phyloP scores from a whole-genome alignment of 2,888 invertebrate species.

The Linyphia triangularis region DNA sequence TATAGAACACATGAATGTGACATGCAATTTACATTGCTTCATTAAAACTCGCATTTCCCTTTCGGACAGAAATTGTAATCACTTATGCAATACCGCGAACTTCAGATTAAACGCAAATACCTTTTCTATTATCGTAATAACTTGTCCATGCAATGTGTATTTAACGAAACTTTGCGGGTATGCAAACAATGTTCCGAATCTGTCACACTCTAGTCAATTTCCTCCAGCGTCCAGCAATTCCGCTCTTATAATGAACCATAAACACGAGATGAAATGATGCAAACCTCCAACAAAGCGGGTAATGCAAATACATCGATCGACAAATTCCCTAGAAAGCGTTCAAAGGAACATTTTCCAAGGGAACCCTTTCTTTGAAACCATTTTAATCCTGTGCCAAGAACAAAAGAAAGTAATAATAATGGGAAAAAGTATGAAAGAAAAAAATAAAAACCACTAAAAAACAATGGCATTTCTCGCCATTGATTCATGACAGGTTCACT shows the following conservation, averaged over 20 bases:
- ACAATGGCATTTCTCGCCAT: slow-evolving; percentile 52
- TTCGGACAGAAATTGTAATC: neutral
- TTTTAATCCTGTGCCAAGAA: slow-evolving; percentile 67
- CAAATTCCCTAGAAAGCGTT: slow-evolving; percentile 60
- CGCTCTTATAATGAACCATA: slow-evolving; percentile 32
- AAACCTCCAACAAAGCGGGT: slow-evolving; percentile 31
- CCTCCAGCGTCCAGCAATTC: slow-evolving; percentile 30
- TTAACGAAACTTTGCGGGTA: slow-evolving; percentile 11
- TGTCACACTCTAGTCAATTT: slow-evolving; percentile 15
- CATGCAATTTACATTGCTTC: too few relatives aligned
- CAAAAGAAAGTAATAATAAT: slow-evolving; percentile 56
- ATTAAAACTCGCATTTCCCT: too few relatives aligned
- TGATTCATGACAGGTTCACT: slow-evolving; percentile 26
- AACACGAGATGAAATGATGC: slow-evolving; percentile 45
- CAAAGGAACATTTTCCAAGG: slow-evolving; percentile 66
- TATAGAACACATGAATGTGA: too few relatives aligned
- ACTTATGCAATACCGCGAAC: neutral
- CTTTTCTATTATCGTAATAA: neutral
- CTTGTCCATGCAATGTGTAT: slow-evolving; percentile 1
- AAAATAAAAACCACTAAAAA: slow-evolving; percentile 53
- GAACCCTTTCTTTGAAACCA: slow-evolving; percentile 55
- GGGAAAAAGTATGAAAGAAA: slow-evolving; percentile 13
- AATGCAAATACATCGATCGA: slow-evolving; percentile 60
- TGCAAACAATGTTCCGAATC: slow-evolving; percentile 23
- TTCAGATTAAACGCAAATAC: neutral